phyloP scores from a whole-genome alignment of 2,797 vertebrate genomes.

The Taeniopygia guttata region DNA sequence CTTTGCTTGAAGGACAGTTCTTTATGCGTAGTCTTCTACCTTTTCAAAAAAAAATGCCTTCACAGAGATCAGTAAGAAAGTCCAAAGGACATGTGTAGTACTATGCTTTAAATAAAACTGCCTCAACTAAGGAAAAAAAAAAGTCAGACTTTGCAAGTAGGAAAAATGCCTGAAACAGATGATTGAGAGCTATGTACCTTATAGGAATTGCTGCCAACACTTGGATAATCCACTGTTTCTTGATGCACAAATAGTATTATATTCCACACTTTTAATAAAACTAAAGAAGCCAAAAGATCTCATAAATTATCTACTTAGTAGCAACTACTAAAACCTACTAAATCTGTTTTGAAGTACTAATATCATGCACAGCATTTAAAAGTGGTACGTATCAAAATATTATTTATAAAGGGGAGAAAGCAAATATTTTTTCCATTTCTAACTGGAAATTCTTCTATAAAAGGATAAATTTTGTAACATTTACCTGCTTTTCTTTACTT shows the following conservation, averaged over 20 bases:
- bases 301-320: slow-evolving; percentile 39
- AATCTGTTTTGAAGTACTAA: slow-evolving; percentile 49
- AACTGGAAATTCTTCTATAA: slow-evolving; percentile 42
- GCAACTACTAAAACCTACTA: slow-evolving; percentile 43
- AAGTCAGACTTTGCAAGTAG: slow-evolving; percentile 5
- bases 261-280: slow-evolving; percentile 22
- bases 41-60: not conserved
- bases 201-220: slow-evolving; percentile 43
- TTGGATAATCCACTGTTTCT: slow-evolving; percentile 34
- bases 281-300: slow-evolving; percentile 27
- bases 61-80: slow-evolving; percentile 36
- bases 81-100: slow-evolving; percentile 32
- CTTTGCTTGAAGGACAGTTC: not conserved
- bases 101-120: slow-evolving; percentile 56
- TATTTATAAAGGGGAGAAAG: slow-evolving; percentile 54
- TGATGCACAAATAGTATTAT: slow-evolving; percentile 40
- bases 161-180: slow-evolving; percentile 46
- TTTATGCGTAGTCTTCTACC: not conserved
- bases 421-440: slow-evolving; percentile 54
- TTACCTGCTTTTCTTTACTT: slow-evolving; percentile 46
- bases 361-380: slow-evolving; percentile 48
- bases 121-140: not conserved
- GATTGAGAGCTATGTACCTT: slow-evolving; percentile 13
- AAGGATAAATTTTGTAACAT: slow-evolving; percentile 51
- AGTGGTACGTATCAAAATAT: slow-evolving; percentile 40